A percentile compares a stretch with the other conserved stretches of the same genome.
Evolutionary conservation across 2,888 invertebrate species (phyloP).

Genomic region (Tribolium freemani): DNA sequence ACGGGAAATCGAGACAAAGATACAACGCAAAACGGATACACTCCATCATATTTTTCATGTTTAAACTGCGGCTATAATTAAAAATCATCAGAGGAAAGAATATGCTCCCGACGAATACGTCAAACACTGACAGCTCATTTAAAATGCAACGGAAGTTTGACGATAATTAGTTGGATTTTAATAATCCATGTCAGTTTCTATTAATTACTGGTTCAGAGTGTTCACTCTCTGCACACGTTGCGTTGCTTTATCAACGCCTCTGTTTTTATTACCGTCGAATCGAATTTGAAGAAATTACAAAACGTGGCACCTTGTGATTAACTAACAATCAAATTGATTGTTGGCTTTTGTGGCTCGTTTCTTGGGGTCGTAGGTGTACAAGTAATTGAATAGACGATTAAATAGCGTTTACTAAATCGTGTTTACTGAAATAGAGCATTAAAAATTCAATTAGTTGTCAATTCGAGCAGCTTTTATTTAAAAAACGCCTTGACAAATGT

Average conservation of each 20-base stretch:
- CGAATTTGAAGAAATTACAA: not conserved
- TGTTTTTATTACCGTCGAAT: not conserved
- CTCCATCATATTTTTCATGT: conserved; percentile 3
- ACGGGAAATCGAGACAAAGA: not conserved
- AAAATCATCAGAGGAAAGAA: conserved; percentile 35
- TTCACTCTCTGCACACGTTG: not conserved
- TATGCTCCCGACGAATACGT: conserved; percentile 30
- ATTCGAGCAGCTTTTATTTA: no score
- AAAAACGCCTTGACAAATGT: no score
- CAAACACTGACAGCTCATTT: conserved; percentile 44
- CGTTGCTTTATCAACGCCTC: conserved; percentile 2
- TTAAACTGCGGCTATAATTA: conserved; percentile 33
- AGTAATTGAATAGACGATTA: no score
- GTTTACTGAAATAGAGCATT: no score
- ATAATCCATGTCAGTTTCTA: conserved; percentile 44
- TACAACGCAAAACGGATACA: not conserved
- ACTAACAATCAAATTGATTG: no score
- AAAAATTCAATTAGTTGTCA: no score
- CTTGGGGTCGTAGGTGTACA: no score
- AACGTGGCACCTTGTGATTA: no score
- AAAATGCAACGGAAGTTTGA: conserved; percentile 44
- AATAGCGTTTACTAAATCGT: no score
- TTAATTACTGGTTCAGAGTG: conserved; percentile 34
- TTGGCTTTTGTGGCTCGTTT: no score
- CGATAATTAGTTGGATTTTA: conserved; percentile 46